Conservation (phyloP, 2,888 invertebrate species). For the Phania funesta region DNA sequence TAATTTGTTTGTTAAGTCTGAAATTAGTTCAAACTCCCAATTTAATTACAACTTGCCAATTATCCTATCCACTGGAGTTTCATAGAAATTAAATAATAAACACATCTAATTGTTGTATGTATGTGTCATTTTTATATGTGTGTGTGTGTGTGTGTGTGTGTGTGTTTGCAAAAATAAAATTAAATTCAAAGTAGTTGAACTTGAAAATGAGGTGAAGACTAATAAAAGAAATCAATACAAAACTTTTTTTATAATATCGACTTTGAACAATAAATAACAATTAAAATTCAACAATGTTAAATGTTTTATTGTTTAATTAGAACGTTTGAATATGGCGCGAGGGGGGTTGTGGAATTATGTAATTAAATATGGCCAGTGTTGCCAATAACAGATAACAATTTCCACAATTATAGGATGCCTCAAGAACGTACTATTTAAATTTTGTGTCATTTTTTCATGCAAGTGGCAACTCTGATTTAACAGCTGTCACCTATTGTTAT, state of each 20-base stretch:
- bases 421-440: too few species aligned
- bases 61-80: conserved; percentile 6
- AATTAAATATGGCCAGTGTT: background rate
- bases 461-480: too few species aligned
- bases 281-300: conserved; percentile 5
- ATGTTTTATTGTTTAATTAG: conserved; percentile 1
- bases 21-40: conserved; percentile 27
- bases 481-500: too few species aligned
- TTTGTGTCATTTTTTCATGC: too few species aligned
- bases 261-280: conserved; percentile 29
- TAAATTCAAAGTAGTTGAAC: conserved; percentile 54
- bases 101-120: background rate
- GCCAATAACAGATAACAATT: too few species aligned
- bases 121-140: too few species aligned
- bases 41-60: conserved; percentile 25
- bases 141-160: too few species aligned
- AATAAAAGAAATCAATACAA: conserved; percentile 37
- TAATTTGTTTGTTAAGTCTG: background rate
- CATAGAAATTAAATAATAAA: background rate
- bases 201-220: conserved; percentile 53
- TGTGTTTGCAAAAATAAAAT: conserved; percentile 3
- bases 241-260: background rate
- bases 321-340: background rate
- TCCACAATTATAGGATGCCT: too few species aligned
- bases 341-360: background rate